Evolutionary conservation across 2,797 vertebrate species (phyloP).

Genomic region (Siniperca scherzeri): DNA sequence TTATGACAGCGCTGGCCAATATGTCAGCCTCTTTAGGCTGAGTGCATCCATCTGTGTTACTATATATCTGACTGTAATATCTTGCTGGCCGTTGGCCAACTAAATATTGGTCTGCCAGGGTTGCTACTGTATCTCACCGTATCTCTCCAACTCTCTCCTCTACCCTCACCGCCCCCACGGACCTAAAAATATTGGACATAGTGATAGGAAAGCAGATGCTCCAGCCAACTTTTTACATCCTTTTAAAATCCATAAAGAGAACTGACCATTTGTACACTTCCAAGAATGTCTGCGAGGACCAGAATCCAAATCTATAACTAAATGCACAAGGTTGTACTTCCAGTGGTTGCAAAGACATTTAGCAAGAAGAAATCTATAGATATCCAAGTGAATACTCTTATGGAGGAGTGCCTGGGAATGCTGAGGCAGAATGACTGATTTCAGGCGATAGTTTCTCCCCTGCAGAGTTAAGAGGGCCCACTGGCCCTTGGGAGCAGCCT

Average conservation of each 20-base stretch:
- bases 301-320: slow-evolving; percentile 57
- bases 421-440: slow-evolving; percentile 76
- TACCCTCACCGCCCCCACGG: slow-evolving; percentile 54
- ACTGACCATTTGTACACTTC: slow-evolving; percentile 65
- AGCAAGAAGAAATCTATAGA: slow-evolving; percentile 67
- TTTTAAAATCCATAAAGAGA: slow-evolving; percentile 69
- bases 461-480: slow-evolving; percentile 73
- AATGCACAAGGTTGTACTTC: slow-evolving; percentile 57
- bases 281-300: slow-evolving; percentile 58
- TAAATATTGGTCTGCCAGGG: slow-evolving; percentile 68
- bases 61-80: slow-evolving; percentile 84
- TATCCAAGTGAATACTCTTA: slow-evolving; percentile 57
- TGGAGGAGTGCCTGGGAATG: slow-evolving; percentile 53
- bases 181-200: slow-evolving; percentile 73
- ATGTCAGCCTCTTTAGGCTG: slow-evolving; percentile 85
- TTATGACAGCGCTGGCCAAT: slow-evolving; percentile 82
- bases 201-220: slow-evolving; percentile 64
- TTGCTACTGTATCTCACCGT: slow-evolving; percentile 70
- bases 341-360: slow-evolving; percentile 55
- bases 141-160: slow-evolving; percentile 61
- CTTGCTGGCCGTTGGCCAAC: slow-evolving; percentile 78
- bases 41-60: slow-evolving; percentile 86
- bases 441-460: slow-evolving; percentile 74
- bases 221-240: slow-evolving; percentile 66
- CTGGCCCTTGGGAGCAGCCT: slow-evolving; percentile 80